phyloP scores from a whole-genome alignment of 2,888 invertebrate species.

The Tyria jacobaeae region DNA sequence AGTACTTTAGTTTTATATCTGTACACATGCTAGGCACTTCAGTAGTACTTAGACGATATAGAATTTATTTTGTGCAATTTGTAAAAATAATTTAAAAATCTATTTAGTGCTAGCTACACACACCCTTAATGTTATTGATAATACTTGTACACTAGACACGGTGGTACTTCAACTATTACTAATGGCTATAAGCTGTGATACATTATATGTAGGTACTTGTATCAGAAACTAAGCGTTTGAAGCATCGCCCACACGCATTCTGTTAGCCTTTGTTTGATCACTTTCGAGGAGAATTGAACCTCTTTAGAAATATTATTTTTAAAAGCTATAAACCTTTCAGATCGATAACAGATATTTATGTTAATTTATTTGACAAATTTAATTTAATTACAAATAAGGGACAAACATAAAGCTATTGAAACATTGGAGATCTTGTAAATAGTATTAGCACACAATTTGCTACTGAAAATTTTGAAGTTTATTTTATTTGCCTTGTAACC shows the following conservation, averaged over 20 bases:
- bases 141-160: slow-evolving; percentile 12
- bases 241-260: slow-evolving; percentile 46
- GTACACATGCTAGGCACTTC: too few relatives aligned
- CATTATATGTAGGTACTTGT: slow-evolving; percentile 32
- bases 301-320: background rate
- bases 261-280: slow-evolving; percentile 21
- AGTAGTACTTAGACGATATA: background rate
- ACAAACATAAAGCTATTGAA: too few relatives aligned
- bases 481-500: too few relatives aligned
- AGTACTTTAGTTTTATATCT: too few relatives aligned
- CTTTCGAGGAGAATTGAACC: slow-evolving; percentile 15
- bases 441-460: too few relatives aligned
- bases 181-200: slow-evolving; percentile 36
- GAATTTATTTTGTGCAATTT: background rate
- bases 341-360: background rate
- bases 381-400: background rate
- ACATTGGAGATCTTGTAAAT: too few relatives aligned
- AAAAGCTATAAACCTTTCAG: background rate
- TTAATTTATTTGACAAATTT: background rate
- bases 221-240: slow-evolving; percentile 31
- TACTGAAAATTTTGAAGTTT: too few relatives aligned
- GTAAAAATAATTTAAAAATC: background rate
- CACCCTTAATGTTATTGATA: background rate
- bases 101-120: background rate
- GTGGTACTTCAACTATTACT: slow-evolving; percentile 37